Percentiles rank a stretch among this genome's conserved stretches.
Conservation (phyloP, 2,113 vertebrate species). For the Strigops habroptila region DNA sequence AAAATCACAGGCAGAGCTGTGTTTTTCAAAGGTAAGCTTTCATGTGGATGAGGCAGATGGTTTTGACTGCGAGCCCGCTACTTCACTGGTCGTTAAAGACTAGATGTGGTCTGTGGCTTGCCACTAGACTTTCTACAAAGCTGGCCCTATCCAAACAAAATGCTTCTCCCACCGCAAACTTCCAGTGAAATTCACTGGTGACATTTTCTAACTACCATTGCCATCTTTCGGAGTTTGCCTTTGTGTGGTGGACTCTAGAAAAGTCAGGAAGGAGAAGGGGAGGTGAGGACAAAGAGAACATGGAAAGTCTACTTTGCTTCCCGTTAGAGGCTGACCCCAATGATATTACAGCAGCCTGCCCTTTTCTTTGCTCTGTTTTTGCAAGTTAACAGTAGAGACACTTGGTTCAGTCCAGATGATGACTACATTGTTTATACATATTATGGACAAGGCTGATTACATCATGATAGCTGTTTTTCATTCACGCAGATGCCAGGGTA, state of each 20-base stretch:
- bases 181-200: background rate
- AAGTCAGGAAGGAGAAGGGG: background rate
- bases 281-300: background rate
- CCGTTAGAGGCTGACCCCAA: accelerated
- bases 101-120: slow-evolving; percentile 39
- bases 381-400: background rate
- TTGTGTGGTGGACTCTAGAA: background rate
- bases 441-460: background rate
- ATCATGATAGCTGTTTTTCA: slow-evolving; percentile 13
- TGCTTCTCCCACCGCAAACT: background rate
- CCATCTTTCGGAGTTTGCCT: background rate
- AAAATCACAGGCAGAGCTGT: background rate
- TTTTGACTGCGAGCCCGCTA: background rate
- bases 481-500: background rate
- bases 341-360: background rate
- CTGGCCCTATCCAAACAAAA: background rate
- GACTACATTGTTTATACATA: background rate
- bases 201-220: background rate
- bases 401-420: background rate
- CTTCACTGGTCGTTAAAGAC: slow-evolving; percentile 5
- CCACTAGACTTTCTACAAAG: background rate
- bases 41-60: background rate
- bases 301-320: background rate
- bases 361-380: background rate
- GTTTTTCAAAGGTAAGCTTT: background rate